Percentiles rank a stretch among this genome's conserved stretches.
Evolutionary conservation across 2,113 vertebrate species (phyloP).

Genomic region (Grammomys surdaster): DNA sequence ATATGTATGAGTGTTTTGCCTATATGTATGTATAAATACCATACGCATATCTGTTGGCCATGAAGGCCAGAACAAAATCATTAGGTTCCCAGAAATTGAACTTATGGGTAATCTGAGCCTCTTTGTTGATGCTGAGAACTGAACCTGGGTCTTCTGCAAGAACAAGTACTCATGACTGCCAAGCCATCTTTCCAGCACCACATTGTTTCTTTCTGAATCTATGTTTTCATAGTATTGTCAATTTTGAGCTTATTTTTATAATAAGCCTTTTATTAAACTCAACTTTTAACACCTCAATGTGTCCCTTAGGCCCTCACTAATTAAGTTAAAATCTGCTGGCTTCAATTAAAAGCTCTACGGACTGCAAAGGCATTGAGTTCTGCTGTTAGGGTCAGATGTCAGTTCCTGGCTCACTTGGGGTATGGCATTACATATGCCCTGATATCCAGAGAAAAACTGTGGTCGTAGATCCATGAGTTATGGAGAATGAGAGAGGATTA

Average conservation of each 20-base stretch:
- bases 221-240: background rate
- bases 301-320: background rate
- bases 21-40: background rate
- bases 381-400: background rate
- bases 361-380: background rate
- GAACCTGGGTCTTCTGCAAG: background rate
- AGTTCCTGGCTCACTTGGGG: background rate
- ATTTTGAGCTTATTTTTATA: slow-evolving; percentile 47
- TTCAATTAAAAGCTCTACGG: slow-evolving; percentile 15
- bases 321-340: background rate
- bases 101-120: background rate
- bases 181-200: background rate
- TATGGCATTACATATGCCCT: background rate
- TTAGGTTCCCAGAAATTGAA: background rate
- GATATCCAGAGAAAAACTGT: background rate
- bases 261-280: background rate
- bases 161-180: too few species aligned
- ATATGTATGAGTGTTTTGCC: background rate
- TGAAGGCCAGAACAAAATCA: background rate
- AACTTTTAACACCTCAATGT: background rate
- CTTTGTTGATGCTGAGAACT: background rate
- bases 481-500: background rate
- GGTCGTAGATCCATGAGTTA: background rate
- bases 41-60: background rate
- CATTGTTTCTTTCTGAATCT: background rate